These are phyloP conservation scores for Addax nasomaculatus DNA, from an alignment of 2,113 vertebrate genomes.

Conservation along the genomic window DNA sequence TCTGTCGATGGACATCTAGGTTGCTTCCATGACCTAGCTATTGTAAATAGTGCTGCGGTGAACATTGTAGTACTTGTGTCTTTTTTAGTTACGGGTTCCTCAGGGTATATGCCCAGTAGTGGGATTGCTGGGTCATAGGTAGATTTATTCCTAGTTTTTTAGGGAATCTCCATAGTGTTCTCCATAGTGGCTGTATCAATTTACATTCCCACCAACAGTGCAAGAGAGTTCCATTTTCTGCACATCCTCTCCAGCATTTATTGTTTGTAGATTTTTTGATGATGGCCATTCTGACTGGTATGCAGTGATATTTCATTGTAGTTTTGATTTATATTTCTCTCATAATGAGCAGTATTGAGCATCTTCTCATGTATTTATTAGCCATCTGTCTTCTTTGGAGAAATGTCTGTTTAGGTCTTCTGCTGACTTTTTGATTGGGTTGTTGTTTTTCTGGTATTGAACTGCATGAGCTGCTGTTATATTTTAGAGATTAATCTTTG, in stretches of 20 bases:
- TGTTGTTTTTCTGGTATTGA: neutral
- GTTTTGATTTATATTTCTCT: neutral
- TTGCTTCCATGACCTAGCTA: neutral
- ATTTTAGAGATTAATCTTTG: neutral
- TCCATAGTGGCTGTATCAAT: neutral
- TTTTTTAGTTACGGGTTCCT: neutral
- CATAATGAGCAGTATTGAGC: neutral
- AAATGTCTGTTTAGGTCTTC: neutral
- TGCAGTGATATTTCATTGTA: neutral
- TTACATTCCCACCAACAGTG: neutral
- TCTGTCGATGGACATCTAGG: neutral
- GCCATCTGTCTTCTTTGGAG: neutral
- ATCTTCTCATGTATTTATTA: neutral
- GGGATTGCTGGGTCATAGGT: neutral
- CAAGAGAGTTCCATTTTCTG: neutral
- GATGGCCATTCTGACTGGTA: neutral
- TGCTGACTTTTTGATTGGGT: neutral
- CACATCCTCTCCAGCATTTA: neutral
- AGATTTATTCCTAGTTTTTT: neutral
- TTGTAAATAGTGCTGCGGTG: neutral
- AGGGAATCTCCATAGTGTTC: neutral
- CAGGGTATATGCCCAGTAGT: neutral
- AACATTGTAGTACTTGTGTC: neutral
- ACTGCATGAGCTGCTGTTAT: neutral
- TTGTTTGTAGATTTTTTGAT: neutral